Evolutionary conservation across 1,140 invertebrate species (phyloP), one percentile per base, ranked within the genome.

Genomic region (Halictus rubicundus): DNA sequence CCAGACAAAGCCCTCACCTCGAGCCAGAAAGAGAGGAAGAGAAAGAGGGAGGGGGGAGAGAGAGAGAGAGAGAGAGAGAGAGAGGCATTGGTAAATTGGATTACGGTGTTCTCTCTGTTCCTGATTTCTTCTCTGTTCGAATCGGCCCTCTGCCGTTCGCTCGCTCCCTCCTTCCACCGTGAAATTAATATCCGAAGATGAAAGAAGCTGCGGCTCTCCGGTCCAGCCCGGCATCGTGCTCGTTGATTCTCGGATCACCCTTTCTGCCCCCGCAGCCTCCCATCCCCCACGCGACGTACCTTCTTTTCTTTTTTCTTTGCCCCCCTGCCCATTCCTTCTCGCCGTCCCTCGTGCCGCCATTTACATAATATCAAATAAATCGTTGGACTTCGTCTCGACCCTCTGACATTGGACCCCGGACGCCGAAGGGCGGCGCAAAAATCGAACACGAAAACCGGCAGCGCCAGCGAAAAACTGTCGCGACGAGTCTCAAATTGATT

Each of bases 161-260:
- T 57, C 74, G 27, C 49, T 52, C 68, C 59, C 81, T 75, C 61
- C 70, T 77, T 72, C 69, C 74, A 72, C 81, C 71, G 75, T 85
- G 81, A 88, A 88, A 89, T 89, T 88, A 89, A 89, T 89, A 89
- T 88, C 85, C 85, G 81, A 88, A 89, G 88, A 89, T 87, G 87
- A 89, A 87, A 88, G 83, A 85, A 88, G 71, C 85, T 77, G 78
- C 80, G 76, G 70, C 78, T 64, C 78, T 64, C 73, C 39, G 74
- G 65, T 70, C 69, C 59, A 68, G 75, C 32, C 68, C 68, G 78
- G 49, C 39, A 68, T 71, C 68, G 61, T 77, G 6, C 19, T 65
- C 74, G 66, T 60, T 73, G 49, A 64, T 73, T 80, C 57, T 60
- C 59, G 49, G 14, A 64, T 61, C 57, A 76, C 61, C 78, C 60